Conservation (phyloP, 2,888 invertebrate species). For the Noctua comes region DNA sequence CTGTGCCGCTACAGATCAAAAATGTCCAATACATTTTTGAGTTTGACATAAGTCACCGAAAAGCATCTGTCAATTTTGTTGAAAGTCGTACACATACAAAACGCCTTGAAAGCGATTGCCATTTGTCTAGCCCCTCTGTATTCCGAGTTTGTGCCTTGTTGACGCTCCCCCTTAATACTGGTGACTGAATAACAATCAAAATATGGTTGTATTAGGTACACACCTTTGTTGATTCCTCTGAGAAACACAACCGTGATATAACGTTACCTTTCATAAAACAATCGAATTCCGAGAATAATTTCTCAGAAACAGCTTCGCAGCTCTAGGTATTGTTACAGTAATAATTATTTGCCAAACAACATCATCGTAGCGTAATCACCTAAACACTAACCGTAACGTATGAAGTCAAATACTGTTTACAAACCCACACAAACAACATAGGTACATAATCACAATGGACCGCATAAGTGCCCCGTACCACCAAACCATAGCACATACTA, state of each 20-base stretch:
- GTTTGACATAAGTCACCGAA: background rate
- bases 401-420: conserved; percentile 50
- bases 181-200: background rate
- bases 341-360: conserved; percentile 25
- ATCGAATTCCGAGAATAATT: background rate
- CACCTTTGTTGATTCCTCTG: background rate
- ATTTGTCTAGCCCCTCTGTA: background rate
- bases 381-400: conserved; percentile 5
- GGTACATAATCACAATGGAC: conserved; percentile 42
- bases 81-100: background rate
- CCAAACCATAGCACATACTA: conserved; percentile 69
- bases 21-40: too few relatives aligned
- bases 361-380: conserved; percentile 22
- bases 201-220: background rate
- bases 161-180: background rate
- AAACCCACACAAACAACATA: conserved; percentile 29
- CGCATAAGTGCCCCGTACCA: conserved; percentile 49
- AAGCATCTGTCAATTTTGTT: background rate
- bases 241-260: background rate
- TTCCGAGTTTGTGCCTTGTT: background rate
- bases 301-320: background rate
- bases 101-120: background rate
- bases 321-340: background rate
- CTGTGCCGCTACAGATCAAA: too few relatives aligned
- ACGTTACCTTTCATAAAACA: background rate